Evolutionary conservation across 2,888 invertebrate species (phyloP).

Genomic region (Agrotis segetum): DNA sequence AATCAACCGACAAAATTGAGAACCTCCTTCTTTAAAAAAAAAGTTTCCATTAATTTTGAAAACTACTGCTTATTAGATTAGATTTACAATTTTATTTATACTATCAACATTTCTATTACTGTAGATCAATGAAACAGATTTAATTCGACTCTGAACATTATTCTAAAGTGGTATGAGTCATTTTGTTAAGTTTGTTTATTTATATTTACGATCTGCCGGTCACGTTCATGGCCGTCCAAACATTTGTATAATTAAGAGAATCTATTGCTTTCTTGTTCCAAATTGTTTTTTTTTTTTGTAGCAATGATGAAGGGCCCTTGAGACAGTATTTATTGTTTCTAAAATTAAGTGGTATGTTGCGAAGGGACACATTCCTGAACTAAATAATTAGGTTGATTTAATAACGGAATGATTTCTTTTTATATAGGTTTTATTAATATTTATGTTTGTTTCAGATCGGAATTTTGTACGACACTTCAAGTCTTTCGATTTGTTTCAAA

Average conservation of each 20-base stretch:
- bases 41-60: too few species aligned
- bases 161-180: conserved; percentile 29
- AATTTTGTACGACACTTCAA: too few species aligned
- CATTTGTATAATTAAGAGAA: conserved; percentile 7
- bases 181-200: conserved; percentile 54
- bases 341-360: background rate
- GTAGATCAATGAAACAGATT: conserved; percentile 13
- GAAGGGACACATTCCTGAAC: background rate
- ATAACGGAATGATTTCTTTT: too few species aligned
- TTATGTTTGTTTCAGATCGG: too few species aligned
- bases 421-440: too few species aligned
- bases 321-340: conserved; percentile 10
- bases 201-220: conserved; percentile 53
- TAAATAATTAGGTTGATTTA: too few species aligned
- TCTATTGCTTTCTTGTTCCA: conserved; percentile 10
- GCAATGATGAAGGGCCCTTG: background rate
- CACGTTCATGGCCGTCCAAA: conserved; percentile 45
- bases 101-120: background rate
- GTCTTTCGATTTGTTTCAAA: too few species aligned
- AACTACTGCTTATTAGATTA: too few species aligned
- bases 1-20: too few species aligned
- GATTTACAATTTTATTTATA: too few species aligned
- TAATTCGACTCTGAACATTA: conserved; percentile 5
- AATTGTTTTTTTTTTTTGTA: conserved; percentile 13
- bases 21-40: too few species aligned